Conservation (phyloP, 2,113 vertebrate genomes). For the Peromyscus californicus region DNA sequence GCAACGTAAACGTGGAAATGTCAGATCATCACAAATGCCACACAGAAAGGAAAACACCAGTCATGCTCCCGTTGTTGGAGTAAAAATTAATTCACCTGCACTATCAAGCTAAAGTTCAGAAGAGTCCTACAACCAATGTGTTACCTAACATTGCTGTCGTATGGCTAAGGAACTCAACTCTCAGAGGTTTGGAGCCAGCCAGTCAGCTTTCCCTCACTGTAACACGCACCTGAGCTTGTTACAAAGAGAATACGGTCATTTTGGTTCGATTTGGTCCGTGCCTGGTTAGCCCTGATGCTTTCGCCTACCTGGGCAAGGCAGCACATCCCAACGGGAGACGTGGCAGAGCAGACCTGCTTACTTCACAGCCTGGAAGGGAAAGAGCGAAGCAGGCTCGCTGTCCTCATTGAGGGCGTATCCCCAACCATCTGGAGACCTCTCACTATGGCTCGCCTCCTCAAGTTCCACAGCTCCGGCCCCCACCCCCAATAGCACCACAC, state of each 20-base stretch:
- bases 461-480: not conserved
- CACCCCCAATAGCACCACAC: not conserved
- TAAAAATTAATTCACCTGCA: not conserved
- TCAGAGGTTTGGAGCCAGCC: not conserved
- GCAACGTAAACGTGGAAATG: not conserved
- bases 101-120: not conserved
- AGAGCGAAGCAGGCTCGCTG: not conserved
- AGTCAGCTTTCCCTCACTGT: not conserved
- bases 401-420: not conserved
- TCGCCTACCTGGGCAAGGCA: not conserved
- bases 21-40: not conserved
- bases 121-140: not conserved
- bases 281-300: not conserved
- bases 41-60: constrained; percentile 4
- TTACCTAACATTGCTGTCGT: not conserved
- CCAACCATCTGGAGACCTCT: not conserved
- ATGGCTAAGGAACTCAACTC: not conserved
- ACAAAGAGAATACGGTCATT: not conserved
- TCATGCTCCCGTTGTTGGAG: not conserved
- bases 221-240: not conserved
- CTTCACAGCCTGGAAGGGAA: not conserved
- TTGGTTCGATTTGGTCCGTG: not conserved
- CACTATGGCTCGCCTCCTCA: not conserved
- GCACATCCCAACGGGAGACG: not conserved
- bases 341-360: not conserved